These are phyloP conservation scores for Ahaetulla prasina DNA, from an alignment of 2,113 vertebrate genomes.

Conservation along the genomic window DNA sequence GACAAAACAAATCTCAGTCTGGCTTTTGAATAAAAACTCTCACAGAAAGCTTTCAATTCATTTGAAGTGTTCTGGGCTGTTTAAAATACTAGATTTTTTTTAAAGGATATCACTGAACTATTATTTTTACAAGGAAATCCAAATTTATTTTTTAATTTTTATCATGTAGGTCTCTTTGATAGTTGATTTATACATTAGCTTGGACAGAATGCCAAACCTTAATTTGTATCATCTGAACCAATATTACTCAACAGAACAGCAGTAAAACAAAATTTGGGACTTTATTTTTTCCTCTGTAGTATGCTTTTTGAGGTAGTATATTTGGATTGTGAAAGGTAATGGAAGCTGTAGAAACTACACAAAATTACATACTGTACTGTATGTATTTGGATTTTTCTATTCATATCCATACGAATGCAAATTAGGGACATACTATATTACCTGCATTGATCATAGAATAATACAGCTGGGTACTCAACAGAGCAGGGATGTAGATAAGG, in stretches of 20 bases:
- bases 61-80: not conserved
- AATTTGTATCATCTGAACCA: not conserved
- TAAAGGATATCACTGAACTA: not conserved
- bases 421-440: not conserved
- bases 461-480: not conserved
- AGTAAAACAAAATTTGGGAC: not conserved
- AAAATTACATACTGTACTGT: not conserved
- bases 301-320: not conserved
- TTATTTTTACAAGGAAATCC: not conserved
- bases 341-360: not conserved
- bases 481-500: slow-evolving; percentile 57
- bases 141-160: not conserved
- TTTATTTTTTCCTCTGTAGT: not conserved
- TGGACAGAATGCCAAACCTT: not conserved
- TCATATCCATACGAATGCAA: not conserved
- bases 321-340: not conserved
- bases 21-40: not conserved
- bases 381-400: not conserved
- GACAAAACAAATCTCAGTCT: not conserved
- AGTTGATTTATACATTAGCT: not conserved
- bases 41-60: not conserved
- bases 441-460: not conserved
- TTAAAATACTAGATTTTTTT: not conserved
- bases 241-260: not conserved
- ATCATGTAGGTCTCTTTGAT: not conserved